These are phyloP conservation scores for Otolemur crassicaudatus DNA, from an alignment of 2,797 vertebrate species.

Conservation along the genomic window DNA sequence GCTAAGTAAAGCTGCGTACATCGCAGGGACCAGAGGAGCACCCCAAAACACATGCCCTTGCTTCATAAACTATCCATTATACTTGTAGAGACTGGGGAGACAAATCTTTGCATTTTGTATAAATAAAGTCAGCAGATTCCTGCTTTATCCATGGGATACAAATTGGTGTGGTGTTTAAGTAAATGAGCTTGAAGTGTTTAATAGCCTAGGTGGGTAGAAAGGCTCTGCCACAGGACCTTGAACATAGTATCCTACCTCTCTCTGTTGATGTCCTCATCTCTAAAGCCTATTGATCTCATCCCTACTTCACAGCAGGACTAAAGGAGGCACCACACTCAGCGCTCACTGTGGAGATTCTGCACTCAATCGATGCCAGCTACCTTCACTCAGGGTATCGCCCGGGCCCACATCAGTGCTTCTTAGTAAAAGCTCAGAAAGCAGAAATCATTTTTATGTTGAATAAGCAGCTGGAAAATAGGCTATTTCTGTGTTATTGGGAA, in stretches of 20 bases:
- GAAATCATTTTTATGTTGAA: neutral
- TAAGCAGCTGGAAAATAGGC: neutral
- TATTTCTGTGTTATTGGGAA: neutral
- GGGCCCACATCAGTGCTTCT: neutral
- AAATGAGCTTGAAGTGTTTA: neutral
- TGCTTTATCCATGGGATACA: neutral
- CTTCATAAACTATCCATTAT: neutral
- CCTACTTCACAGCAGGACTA: neutral
- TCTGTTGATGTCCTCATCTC: neutral
- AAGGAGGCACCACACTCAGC: neutral
- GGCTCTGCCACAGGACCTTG: neutral
- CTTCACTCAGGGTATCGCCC: neutral
- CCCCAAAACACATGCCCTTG: neutral
- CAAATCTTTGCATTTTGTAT: neutral
- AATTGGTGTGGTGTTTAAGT: neutral
- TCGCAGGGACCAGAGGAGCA: too few relatives aligned
- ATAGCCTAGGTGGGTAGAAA: neutral
- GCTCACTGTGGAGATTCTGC: neutral
- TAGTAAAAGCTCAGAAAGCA: neutral
- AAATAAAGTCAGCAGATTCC: slow-evolving; percentile 27
- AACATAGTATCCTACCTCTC: neutral
- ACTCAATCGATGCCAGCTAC: neutral
- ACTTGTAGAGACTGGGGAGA: neutral
- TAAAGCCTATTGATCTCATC: neutral
- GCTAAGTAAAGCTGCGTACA: neutral